Evolutionary conservation across 2,888 invertebrate species (phyloP).

Genomic region (Apamea epomidion): DNA sequence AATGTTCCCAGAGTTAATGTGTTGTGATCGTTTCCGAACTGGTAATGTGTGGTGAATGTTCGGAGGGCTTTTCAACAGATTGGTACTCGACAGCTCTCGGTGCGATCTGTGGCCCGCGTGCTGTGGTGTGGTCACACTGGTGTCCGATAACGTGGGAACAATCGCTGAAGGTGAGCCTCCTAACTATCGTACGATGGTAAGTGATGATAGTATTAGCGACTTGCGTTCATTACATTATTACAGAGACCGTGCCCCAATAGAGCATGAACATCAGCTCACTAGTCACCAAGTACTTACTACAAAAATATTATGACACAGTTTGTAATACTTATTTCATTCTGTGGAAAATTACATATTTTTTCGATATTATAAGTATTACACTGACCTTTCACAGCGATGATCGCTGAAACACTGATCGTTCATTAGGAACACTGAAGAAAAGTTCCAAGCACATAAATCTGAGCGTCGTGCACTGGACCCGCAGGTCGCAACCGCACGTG

Average conservation of each 20-base stretch:
- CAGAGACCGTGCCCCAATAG: not conserved
- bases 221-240: not conserved
- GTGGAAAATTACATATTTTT: not conserved
- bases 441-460: not conserved
- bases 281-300: not conserved
- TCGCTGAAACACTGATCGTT: not conserved
- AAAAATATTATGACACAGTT: not conserved
- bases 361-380: not conserved
- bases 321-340: not conserved
- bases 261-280: not conserved
- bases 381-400: not conserved
- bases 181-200: not conserved
- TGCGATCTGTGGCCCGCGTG: not conserved
- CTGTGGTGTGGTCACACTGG: not conserved
- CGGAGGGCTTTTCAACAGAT: conserved; percentile 2
- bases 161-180: not conserved
- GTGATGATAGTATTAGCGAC: not conserved
- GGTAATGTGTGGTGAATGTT: not conserved
- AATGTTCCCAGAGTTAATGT: conserved; percentile 9
- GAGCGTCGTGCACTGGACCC: too few species aligned
- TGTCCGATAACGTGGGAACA: not conserved
- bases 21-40: not conserved
- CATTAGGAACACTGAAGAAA: not conserved
- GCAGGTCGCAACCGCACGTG: too few species aligned
- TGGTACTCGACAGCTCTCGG: conserved; percentile 8